Evolutionary conservation across 2,888 invertebrate species (phyloP), one percentile per base, ranked within the genome.

Genomic region (Thereva nobilitata): DNA sequence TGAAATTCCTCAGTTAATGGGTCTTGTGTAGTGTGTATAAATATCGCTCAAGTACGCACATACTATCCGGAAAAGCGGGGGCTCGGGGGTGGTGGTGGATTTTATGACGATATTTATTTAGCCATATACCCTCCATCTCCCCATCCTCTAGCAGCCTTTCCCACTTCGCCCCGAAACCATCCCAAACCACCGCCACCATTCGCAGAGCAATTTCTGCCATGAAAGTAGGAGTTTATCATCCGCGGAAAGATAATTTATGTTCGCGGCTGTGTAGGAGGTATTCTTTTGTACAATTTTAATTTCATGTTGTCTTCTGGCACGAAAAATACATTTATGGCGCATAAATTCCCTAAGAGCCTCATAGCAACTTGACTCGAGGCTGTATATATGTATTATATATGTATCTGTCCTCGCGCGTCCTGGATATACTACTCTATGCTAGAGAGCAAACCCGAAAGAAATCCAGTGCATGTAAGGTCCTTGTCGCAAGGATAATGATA

Each of bases 1-100:
- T 34, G 8, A 12, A 59, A 59, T 57, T 67, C 57, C 57, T 67
- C 64, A 64, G 50, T 64, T 56, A 64, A 68, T 64, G 67, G 45
- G 55, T 56, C 52, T 56, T 5, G 7, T 40, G 38, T 55, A 47
- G 41, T 55, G 55, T 55, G 41, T 8, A 49, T 47, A 49, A 55
- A 50, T 41, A 56, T 57, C 49, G 55, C 34, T 47, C 42, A 41
- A 52, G 50, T 57, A 57, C n/a, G 12, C 47, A 47, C n/a, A 42
- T 9, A 42, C 7, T 7, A n/a, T 47, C 10, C 23, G 23, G 23
- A 2, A 23, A 1, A 23, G 23, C 2, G 23, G 23, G n/a, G n/a
- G n/a, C 1, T 2, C 23, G 23, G 10, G 10, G 47, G 12, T 47
- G 5, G 12, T 7, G 12, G 5, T 47, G 10, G 42, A 5, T 47